A percentile compares a stretch with the other conserved stretches of the same genome.
Evolutionary conservation across 2,797 vertebrate genomes (phyloP).

Genomic region (Ctenosaura bakeri): DNA sequence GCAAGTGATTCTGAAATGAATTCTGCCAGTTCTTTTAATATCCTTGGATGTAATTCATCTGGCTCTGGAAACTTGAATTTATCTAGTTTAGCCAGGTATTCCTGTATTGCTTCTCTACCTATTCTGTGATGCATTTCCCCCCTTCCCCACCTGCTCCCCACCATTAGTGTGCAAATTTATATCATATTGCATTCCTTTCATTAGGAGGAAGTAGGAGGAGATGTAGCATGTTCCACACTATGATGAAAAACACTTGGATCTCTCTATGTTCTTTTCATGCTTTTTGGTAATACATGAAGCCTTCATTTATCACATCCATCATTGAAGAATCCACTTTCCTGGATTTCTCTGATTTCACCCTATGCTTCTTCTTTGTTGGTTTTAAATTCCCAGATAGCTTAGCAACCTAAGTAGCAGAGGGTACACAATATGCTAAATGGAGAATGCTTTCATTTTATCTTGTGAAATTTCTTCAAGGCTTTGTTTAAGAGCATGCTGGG

Average conservation of each 20-base stretch:
- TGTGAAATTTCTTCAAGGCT: slow-evolving; percentile 34
- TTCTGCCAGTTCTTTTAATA: no score
- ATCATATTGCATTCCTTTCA: not conserved
- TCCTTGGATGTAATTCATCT: no score
- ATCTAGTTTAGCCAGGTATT: no score
- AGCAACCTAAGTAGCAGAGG: slow-evolving; percentile 11
- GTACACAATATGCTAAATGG: slow-evolving; percentile 8
- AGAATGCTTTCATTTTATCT: slow-evolving; percentile 22
- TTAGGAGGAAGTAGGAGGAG: not conserved
- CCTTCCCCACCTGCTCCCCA: not conserved
- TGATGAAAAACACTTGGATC: not conserved
- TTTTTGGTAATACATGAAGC: not conserved
- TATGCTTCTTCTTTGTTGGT: slow-evolving; percentile 5
- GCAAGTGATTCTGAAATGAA: no score
- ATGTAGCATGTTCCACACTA: not conserved
- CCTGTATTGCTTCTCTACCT: no score
- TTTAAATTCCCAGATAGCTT: slow-evolving; percentile 25
- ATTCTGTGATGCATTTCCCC: no score
- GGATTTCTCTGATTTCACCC: not conserved
- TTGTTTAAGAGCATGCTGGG: slow-evolving; percentile 2
- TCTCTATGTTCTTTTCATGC: not conserved
- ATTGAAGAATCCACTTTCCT: not conserved
- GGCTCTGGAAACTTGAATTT: no score
- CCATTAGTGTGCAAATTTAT: not conserved
- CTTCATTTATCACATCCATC: not conserved